Base-by-base conservation (phyloP, 2,888 invertebrate genomes). In the Pheosia gnoma region DNA sequence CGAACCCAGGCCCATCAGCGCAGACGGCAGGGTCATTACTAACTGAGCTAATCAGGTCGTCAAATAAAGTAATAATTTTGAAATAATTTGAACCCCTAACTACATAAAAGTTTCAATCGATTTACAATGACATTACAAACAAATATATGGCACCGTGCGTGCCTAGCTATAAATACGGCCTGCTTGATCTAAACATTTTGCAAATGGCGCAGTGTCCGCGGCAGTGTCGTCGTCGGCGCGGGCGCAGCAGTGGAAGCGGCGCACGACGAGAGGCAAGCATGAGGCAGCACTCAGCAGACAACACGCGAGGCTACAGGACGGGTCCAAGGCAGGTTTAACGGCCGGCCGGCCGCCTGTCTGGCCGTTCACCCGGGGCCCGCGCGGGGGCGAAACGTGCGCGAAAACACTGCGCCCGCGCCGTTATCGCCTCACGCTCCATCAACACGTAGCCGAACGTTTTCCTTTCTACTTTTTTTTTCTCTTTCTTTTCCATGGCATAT, bases 301-400 rank as follows among this genome's bases (percentile, higher is more conserved):
- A 81, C 82, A 78, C 79, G 79, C 77, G 88, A 85, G 87, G 87
- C 86, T 88, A 82, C 84, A 81, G 81, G 86, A 81, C 86, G 84
- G 81, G 85, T 85, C 87, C 81, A 81, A 81, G 84, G 87, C 89
- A 92, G 88, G 93, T 92, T 91, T 92, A 93, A 91, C 91, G 93
- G 91, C 93, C 91, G 90, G 85, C 88, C 89, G 88, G 83, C 88
- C 85, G 88, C 82, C 88, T 87, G 93, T 93, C 93, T 93, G 93
- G 93, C 90, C 93, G 88, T 93, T 93, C 91, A 93, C 92, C 93
- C 93, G 91, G 79, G 91, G 90, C 89, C 89, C 91, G 86, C 83
- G 88, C 88, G 89, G 91, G 89, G 87, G 86, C 86, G 81, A 84
- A 87, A 83, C 85, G 84, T 84, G 89, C 89, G 90, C 91, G 91